Evolutionary conservation across 2,888 invertebrate genomes (phyloP).

Genomic region (Blera fallax): DNA sequence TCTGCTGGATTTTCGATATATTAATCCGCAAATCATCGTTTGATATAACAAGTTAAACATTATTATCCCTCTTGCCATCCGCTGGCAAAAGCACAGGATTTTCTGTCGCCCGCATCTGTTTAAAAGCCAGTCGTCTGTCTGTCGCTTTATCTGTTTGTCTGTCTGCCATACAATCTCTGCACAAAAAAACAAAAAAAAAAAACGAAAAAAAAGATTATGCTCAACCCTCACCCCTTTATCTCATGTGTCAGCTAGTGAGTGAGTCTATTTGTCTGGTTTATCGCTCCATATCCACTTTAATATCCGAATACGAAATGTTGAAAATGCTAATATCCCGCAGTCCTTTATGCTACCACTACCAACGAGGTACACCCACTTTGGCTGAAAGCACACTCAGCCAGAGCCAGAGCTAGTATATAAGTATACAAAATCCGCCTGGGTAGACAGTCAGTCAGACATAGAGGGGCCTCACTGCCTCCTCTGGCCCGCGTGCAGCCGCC

Average conservation of each 20-base stretch:
- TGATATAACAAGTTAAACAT: slow-evolving; percentile 50
- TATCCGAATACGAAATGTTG: slow-evolving; percentile 65
- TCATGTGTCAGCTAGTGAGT: slow-evolving; percentile 63
- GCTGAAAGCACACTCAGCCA: slow-evolving; percentile 34
- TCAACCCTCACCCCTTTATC: slow-evolving; percentile 44
- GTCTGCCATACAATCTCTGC: slow-evolving; percentile 21
- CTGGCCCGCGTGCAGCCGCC: slow-evolving; percentile 14
- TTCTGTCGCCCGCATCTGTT: slow-evolving; percentile 53
- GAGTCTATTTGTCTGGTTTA: slow-evolving; percentile 72
- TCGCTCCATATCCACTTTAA: slow-evolving; percentile 68
- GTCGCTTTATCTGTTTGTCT: slow-evolving; percentile 60
- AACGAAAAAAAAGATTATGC: slow-evolving; percentile 35
- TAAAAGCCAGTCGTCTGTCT: slow-evolving; percentile 44
- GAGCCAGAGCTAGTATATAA: neutral
- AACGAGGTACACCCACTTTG: slow-evolving; percentile 57
- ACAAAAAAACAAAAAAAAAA: slow-evolving; percentile 28
- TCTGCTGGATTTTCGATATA: slow-evolving; percentile 46
- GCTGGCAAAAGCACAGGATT: slow-evolving; percentile 26
- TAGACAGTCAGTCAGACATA: slow-evolving; percentile 65
- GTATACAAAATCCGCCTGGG: slow-evolving; percentile 17
- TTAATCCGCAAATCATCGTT: slow-evolving; percentile 51
- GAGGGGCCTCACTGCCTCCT: slow-evolving; percentile 34
- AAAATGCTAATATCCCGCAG: slow-evolving; percentile 68
- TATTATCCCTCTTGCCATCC: slow-evolving; percentile 35
- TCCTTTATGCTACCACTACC: slow-evolving; percentile 31